Conservation (phyloP, 64 coral and sea anemone species). For the Anthopleura sola region DNA sequence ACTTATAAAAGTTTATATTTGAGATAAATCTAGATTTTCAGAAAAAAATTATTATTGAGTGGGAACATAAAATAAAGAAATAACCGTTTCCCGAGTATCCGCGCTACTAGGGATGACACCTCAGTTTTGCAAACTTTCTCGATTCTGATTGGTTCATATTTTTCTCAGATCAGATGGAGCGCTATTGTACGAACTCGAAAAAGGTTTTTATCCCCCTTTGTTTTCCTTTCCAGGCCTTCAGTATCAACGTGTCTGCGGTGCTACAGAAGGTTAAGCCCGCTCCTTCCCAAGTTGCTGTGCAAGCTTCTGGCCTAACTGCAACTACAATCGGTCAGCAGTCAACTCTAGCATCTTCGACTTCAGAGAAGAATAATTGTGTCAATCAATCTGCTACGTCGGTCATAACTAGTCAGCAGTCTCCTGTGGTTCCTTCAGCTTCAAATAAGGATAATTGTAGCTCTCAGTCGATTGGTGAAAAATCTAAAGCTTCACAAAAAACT, state of each 20-base stretch:
- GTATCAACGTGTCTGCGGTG: slow-evolving; percentile 64
- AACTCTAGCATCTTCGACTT: not conserved
- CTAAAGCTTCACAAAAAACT: too few species aligned
- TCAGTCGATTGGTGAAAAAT: too few species aligned
- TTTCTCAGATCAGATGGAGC: too few species aligned
- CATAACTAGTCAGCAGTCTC: not conserved
- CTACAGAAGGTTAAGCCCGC: slow-evolving; percentile 35
- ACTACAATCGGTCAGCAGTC: not conserved
- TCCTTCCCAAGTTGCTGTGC: not conserved
- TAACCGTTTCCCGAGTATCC: too few species aligned
- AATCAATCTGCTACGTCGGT: not conserved
- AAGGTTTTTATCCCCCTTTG: not conserved
- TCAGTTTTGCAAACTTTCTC: too few species aligned
- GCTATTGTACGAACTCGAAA: too few species aligned
- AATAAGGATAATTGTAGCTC: not conserved
- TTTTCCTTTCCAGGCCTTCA: slow-evolving; percentile 56
- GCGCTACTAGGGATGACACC: too few species aligned
- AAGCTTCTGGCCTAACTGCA: not conserved
- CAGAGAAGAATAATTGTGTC: not conserved
- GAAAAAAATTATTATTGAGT: too few species aligned
- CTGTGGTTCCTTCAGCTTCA: not conserved
- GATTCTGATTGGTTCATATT: too few species aligned
- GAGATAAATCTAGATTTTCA: too few species aligned
- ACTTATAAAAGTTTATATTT: too few species aligned
- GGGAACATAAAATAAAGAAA: too few species aligned